Conservation (phyloP, 2,113 vertebrate species). For the Phyllostomus discolor region DNA sequence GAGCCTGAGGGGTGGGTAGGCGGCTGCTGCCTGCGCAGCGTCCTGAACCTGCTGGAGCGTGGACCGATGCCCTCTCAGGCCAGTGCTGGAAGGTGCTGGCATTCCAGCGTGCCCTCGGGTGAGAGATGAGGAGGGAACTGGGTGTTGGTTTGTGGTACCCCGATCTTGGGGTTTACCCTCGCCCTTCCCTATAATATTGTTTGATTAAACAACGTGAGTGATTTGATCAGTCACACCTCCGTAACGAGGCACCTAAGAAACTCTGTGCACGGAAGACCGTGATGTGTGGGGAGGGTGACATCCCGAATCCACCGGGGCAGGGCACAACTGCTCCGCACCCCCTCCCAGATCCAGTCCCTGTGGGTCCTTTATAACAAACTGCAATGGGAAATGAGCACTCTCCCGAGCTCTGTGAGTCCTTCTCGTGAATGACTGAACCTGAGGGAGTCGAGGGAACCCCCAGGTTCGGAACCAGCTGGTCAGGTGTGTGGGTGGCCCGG, state of each 20-base stretch:
- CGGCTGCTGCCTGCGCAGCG: neutral
- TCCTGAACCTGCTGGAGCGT: neutral
- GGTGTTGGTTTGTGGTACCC: neutral
- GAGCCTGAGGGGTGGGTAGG: neutral
- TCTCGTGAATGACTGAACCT: neutral
- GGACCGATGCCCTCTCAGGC: neutral
- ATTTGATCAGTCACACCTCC: neutral
- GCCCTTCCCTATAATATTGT: neutral
- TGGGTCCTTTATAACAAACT: neutral
- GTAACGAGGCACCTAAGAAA: neutral
- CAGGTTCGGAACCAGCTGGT: neutral
- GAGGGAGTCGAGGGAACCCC: neutral
- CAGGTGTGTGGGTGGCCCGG: neutral
- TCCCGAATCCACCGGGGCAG: neutral
- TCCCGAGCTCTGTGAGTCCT: neutral
- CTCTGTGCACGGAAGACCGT: neutral
- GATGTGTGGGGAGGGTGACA: too few relatives aligned
- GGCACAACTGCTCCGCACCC: neutral
- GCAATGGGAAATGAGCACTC: neutral
- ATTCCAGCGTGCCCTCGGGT: neutral
- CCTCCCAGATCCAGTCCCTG: rapidly evolving
- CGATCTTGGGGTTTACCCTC: neutral
- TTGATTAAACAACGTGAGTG: neutral
- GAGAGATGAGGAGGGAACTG: neutral
- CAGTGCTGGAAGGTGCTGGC: neutral